Conservation (phyloP, 2,113 vertebrate species). For the Erinaceus europaeus region DNA sequence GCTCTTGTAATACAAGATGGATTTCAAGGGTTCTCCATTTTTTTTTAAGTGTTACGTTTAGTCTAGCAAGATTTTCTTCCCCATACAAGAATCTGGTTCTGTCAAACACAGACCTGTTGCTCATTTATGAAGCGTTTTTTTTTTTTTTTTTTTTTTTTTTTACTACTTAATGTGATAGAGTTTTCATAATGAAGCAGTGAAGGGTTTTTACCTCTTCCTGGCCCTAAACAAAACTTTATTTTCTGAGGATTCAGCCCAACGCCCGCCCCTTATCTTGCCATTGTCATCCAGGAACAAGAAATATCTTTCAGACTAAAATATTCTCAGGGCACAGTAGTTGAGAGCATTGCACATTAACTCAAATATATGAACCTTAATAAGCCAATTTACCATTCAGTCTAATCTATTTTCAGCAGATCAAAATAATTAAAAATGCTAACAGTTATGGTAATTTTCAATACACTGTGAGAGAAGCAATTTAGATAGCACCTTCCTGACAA, state of each 20-base stretch:
- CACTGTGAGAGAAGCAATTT: slow-evolving; percentile 73
- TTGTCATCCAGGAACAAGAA: slow-evolving; percentile 27
- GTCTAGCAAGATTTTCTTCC: slow-evolving; percentile 42
- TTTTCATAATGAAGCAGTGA: slow-evolving; percentile 22
- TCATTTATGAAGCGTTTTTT: slow-evolving; percentile 40
- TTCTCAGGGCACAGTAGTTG: slow-evolving; percentile 63
- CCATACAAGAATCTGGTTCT: slow-evolving; percentile 8
- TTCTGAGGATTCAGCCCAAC: neutral
- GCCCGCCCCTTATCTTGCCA: neutral
- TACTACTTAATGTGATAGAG: neutral
- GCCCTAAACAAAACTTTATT: neutral
- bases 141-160: no score
- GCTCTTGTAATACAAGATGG: slow-evolving; percentile 53
- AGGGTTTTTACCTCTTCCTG: neutral
- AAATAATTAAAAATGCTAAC: slow-evolving; percentile 76
- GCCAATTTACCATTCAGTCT: slow-evolving; percentile 71
- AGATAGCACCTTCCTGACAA: slow-evolving; percentile 67
- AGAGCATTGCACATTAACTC: slow-evolving; percentile 77
- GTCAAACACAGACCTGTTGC: neutral
- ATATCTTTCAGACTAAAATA: slow-evolving; percentile 59
- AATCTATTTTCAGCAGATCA: slow-evolving; percentile 74
- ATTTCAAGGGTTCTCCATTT: slow-evolving; percentile 68
- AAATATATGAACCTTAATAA: slow-evolving; percentile 68
- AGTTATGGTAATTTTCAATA: slow-evolving; percentile 78
- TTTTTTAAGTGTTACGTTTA: slow-evolving; percentile 61